Evolutionary conservation across 2,888 invertebrate species (phyloP).

Genomic region (Acanthosoma haemorrhoidale): DNA sequence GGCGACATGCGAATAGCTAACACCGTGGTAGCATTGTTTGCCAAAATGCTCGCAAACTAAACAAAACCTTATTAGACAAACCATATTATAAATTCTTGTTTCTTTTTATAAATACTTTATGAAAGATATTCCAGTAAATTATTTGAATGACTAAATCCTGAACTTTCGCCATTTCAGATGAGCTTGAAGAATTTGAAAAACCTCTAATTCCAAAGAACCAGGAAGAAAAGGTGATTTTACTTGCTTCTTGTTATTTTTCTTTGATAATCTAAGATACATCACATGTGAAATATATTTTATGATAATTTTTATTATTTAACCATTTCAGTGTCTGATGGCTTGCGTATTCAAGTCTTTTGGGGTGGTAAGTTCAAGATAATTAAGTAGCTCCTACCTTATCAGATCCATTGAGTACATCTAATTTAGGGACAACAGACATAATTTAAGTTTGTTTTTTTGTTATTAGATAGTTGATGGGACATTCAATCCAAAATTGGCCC

Average conservation of each 20-base stretch:
- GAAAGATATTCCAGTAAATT: too few relatives aligned
- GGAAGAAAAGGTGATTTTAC: constrained; percentile 33
- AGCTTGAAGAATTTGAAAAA: constrained; percentile 35
- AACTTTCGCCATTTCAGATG: constrained; percentile 26
- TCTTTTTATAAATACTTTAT: too few relatives aligned
- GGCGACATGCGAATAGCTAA: too few relatives aligned
- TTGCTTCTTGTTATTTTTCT: background rate
- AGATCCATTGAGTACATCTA: background rate
- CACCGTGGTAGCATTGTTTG: too few relatives aligned
- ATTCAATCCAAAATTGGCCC: constrained; percentile 32
- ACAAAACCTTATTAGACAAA: too few relatives aligned
- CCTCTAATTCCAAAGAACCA: constrained; percentile 33
- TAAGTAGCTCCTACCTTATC: background rate
- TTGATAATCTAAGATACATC: background rate
- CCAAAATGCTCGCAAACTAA: too few relatives aligned
- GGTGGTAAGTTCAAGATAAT: constrained; percentile 28
- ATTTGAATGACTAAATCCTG: too few relatives aligned
- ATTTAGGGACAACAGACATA: background rate
- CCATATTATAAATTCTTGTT: too few relatives aligned
- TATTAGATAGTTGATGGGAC: constrained; percentile 32
- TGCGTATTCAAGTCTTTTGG: constrained; percentile 32
- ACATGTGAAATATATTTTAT: too few relatives aligned
- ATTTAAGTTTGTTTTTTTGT: too few relatives aligned
- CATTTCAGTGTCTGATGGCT: constrained; percentile 36
- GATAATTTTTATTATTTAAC: too few relatives aligned